Evolutionary conservation across 2,113 vertebrate species (phyloP).

Genomic region (Gnathonemus longibarbis): DNA sequence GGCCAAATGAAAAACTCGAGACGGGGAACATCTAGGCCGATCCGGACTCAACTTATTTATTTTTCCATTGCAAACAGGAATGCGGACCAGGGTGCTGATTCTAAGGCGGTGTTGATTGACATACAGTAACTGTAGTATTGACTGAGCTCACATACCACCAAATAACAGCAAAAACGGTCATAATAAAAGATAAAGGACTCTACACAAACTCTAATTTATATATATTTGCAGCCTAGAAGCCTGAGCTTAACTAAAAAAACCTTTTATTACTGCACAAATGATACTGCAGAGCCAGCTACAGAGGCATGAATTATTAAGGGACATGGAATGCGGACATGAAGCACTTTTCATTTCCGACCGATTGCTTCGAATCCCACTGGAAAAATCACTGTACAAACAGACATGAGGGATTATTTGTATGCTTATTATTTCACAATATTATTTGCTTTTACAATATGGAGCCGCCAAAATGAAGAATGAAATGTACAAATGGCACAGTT

Average conservation of each 20-base stretch:
- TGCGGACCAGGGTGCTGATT: background rate
- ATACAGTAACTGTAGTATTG: background rate
- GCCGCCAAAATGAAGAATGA: background rate
- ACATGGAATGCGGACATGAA: background rate
- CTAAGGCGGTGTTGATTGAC: background rate
- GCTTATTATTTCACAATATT: background rate
- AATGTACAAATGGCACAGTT: background rate
- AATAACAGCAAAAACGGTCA: background rate
- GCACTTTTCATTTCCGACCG: background rate
- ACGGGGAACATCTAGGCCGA: background rate
- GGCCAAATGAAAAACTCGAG: background rate
- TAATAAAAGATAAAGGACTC: background rate
- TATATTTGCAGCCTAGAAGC: background rate
- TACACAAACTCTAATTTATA: background rate
- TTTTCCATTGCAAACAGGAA: background rate
- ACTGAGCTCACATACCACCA: background rate
- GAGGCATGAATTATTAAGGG: background rate
- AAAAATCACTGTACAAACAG: background rate
- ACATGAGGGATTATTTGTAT: background rate
- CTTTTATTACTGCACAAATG: background rate
- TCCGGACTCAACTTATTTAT: background rate
- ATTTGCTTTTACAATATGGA: background rate
- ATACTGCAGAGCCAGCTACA: background rate
- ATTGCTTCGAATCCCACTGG: background rate
- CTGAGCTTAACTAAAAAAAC: background rate